phyloP scores from a whole-genome alignment of 2,797 vertebrate genomes.

The Sylvia borin region DNA sequence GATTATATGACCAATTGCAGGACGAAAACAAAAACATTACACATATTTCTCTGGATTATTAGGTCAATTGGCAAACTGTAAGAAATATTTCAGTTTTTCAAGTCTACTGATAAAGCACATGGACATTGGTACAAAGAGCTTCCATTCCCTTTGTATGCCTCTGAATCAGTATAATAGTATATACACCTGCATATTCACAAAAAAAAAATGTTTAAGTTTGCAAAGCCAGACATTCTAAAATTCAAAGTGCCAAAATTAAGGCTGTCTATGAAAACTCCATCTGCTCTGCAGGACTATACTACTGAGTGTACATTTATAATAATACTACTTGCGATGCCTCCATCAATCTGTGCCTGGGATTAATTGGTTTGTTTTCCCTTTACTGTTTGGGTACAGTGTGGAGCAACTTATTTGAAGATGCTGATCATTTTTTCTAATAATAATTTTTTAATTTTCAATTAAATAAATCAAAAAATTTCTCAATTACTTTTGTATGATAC shows the following conservation, averaged over 20 bases:
- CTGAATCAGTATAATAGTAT: background rate
- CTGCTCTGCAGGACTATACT: background rate
- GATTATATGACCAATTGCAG: background rate
- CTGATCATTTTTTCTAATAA: background rate
- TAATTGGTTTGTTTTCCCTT: background rate
- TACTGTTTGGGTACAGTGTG: background rate
- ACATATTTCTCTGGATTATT: background rate
- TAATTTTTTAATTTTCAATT: background rate
- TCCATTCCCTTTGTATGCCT: background rate
- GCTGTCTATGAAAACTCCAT: background rate
- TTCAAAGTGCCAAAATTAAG: background rate
- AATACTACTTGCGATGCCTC: background rate
- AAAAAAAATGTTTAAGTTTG: background rate
- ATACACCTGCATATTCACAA: background rate
- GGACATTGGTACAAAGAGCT: background rate
- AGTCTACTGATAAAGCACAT: background rate
- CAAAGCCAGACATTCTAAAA: background rate
- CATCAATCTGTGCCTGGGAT: fast-evolving
- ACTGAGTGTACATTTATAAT: background rate
- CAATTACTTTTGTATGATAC: background rate
- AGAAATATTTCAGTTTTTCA: background rate
- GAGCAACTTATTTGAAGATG: background rate
- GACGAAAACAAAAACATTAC: background rate
- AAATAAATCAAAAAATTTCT: background rate
- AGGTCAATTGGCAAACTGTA: background rate